Conservation (phyloP, 2,888 invertebrate genomes). For the Ametastegia equiseti region DNA sequence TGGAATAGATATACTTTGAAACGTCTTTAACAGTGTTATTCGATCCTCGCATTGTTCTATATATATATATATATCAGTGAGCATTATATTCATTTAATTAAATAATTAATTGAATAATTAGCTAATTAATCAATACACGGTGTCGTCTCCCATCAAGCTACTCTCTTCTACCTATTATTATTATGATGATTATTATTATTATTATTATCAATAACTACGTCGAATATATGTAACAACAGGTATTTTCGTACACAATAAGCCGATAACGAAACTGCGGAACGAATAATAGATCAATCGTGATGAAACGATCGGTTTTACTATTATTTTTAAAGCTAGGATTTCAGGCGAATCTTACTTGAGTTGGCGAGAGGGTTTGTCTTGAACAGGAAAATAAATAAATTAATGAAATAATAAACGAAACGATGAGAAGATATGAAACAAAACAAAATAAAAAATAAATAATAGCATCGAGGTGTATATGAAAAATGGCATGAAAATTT, state of each 20-base stretch:
- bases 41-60: neutral
- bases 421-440: neutral
- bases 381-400: neutral
- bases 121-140: neutral
- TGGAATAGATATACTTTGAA: slow-evolving; percentile 9
- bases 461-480: slow-evolving; percentile 44
- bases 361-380: neutral
- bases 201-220: no score
- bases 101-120: no score
- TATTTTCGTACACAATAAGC: slow-evolving; percentile 4
- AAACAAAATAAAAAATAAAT: slow-evolving; percentile 39
- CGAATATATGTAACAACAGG: no score
- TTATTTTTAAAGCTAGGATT: neutral
- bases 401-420: neutral
- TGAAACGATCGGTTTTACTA: neutral
- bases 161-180: no score
- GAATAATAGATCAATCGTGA: slow-evolving; percentile 3
- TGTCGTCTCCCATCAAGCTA: slow-evolving; percentile 12
- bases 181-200: no score
- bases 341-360: slow-evolving; percentile 11
- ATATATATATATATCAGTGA: neutral
- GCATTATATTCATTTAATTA: slow-evolving; percentile 12
- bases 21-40: slow-evolving; percentile 9
- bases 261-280: neutral
- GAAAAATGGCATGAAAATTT: no score